Evolutionary conservation across 2,888 invertebrate species (phyloP).

Genomic region (Pomacea canaliculata): DNA sequence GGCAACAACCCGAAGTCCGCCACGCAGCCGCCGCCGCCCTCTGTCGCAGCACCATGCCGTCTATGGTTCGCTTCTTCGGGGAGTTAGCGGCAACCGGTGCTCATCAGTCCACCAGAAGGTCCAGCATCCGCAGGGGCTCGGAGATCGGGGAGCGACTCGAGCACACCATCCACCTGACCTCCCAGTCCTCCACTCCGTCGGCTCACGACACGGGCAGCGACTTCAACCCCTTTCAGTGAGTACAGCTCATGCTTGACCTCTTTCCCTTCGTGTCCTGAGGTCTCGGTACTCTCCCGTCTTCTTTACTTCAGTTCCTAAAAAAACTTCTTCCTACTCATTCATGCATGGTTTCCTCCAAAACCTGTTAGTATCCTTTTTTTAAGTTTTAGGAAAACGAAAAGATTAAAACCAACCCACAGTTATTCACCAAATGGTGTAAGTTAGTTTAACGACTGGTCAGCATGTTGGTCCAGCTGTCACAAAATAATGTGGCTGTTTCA

Average conservation of each 20-base stretch:
- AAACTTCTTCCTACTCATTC: too few species aligned
- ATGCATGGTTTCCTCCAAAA: too few species aligned
- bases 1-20: too few species aligned
- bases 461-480: too few species aligned
- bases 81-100: slow-evolving; percentile 39
- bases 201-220: slow-evolving; percentile 39
- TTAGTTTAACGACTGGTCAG: too few species aligned
- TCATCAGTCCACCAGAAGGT: slow-evolving; percentile 36
- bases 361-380: too few species aligned
- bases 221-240: slow-evolving; percentile 39
- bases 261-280: not conserved
- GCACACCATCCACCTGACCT: slow-evolving; percentile 52
- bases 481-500: too few species aligned
- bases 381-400: too few species aligned
- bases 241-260: slow-evolving; percentile 14
- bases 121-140: slow-evolving; percentile 53
- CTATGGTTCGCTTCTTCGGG: slow-evolving; percentile 43
- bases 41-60: slow-evolving; percentile 35
- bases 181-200: slow-evolving; percentile 42
- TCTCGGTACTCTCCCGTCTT: not conserved
- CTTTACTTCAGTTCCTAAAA: too few species aligned
- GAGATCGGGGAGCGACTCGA: slow-evolving; percentile 54
- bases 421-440: too few species aligned
- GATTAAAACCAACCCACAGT: too few species aligned
- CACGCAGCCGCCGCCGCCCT: too few species aligned